Evolutionary conservation across 2,113 vertebrate genomes (phyloP).

Genomic region (Lamprologus tigripictilis): DNA sequence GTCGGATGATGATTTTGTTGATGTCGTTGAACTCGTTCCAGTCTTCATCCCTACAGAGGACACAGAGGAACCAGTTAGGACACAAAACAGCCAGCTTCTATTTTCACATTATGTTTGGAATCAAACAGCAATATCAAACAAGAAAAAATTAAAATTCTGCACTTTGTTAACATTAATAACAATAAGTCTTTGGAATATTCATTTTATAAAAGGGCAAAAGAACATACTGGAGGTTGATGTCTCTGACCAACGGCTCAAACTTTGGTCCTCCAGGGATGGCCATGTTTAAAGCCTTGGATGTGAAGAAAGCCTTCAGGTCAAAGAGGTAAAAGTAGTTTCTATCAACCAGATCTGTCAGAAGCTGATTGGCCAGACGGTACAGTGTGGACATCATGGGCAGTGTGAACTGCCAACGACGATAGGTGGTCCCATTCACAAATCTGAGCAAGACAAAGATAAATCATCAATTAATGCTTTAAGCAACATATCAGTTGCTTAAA

Average conservation of each 20-base stretch:
- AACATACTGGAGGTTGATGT: slow-evolving; percentile 96
- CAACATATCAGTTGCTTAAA: not conserved
- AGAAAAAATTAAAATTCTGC: too few relatives aligned
- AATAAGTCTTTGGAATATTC: rapidly evolving
- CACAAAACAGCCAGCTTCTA: not conserved
- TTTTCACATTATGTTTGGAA: not conserved
- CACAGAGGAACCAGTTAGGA: not conserved
- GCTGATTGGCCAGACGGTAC: slow-evolving; percentile 96
- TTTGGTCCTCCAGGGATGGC: slow-evolving; percentile 98
- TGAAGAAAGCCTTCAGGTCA: slow-evolving; percentile 97
- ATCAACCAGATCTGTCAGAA: slow-evolving; percentile 94
- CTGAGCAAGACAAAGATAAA: slow-evolving; percentile 17
- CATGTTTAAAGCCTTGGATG: slow-evolving; percentile 97
- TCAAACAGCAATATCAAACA: not conserved
- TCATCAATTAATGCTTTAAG: not conserved
- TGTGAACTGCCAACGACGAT: slow-evolving; percentile 97
- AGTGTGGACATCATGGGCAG: slow-evolving; percentile 98
- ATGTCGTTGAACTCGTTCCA: slow-evolving; percentile 99
- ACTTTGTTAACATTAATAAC: not conserved
- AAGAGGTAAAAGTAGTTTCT: slow-evolving; percentile 97
- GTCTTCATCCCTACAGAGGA: slow-evolving; percentile 86
- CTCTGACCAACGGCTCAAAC: slow-evolving; percentile 95
- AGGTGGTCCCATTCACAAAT: slow-evolving; percentile 94
- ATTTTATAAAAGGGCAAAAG: not conserved
- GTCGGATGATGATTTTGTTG: slow-evolving; percentile 98